Evolutionary conservation across 2,888 invertebrate genomes (phyloP).

Genomic region (Cremastobaeus sp.): DNA sequence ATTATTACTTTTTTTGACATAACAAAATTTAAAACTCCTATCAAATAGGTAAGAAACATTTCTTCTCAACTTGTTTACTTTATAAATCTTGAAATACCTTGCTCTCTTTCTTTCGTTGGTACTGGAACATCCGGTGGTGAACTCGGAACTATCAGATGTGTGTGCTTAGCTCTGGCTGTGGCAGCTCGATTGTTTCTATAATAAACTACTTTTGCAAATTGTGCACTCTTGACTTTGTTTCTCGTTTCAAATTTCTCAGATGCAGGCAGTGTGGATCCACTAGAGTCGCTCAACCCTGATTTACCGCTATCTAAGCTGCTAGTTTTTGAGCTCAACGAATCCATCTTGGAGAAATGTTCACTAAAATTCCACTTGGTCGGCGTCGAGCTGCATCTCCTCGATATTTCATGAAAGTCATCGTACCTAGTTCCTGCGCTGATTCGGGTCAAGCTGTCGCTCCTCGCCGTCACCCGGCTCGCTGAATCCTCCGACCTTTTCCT

Average conservation of each 20-base stretch:
- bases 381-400: slow-evolving; percentile 19
- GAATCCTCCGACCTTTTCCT: slow-evolving; percentile 69
- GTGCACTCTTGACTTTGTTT: slow-evolving; percentile 69
- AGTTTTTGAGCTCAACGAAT: slow-evolving; percentile 67
- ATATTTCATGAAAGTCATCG: slow-evolving; percentile 16
- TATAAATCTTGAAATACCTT: too few species aligned
- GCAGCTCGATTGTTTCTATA: slow-evolving; percentile 81
- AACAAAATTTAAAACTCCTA: neutral
- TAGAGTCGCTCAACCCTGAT: slow-evolving; percentile 71
- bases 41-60: too few species aligned
- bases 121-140: slow-evolving; percentile 79
- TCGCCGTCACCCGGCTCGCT: slow-evolving; percentile 11
- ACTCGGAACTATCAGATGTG: slow-evolving; percentile 79
- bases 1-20: neutral
- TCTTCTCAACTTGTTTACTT: too few species aligned
- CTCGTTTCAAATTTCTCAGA: slow-evolving; percentile 63
- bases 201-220: slow-evolving; percentile 78
- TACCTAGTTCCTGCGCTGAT: neutral
- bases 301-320: slow-evolving; percentile 73
- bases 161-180: slow-evolving; percentile 83
- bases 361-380: slow-evolving; percentile 30
- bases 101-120: slow-evolving; percentile 84
- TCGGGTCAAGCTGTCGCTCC: neutral
- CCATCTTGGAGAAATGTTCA: slow-evolving; percentile 57
- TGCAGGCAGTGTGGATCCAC: slow-evolving; percentile 66